Percentiles rank a stretch among this genome's conserved stretches.
phyloP scores from a whole-genome alignment of 2,888 invertebrate genomes.

The Monoplex corrugatus region DNA sequence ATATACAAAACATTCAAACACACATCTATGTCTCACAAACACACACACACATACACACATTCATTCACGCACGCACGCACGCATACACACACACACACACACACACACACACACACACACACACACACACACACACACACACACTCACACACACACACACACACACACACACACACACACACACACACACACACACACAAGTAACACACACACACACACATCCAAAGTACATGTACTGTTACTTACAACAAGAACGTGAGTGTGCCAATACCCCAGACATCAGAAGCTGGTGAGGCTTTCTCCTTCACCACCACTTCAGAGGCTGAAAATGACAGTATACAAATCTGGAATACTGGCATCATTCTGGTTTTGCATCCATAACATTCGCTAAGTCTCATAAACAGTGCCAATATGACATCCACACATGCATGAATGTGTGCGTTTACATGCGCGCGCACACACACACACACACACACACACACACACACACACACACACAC shows the following conservation, averaged over 20 bases:
- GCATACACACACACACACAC: background rate
- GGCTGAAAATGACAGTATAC: slow-evolving; percentile 83
- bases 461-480: slow-evolving; percentile 31
- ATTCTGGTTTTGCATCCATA: too few species aligned
- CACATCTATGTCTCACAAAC: background rate
- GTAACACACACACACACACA: background rate
- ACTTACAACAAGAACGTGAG: slow-evolving; percentile 91
- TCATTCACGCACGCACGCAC: background rate
- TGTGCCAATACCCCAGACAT: slow-evolving; percentile 97
- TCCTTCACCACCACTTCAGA: slow-evolving; percentile 95
- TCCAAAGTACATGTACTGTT: background rate
- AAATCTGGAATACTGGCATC: too few species aligned
- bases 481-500: slow-evolving; percentile 31
- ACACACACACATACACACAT: background rate
- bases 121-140: background rate
- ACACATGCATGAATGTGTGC: too few species aligned
- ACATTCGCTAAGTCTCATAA: too few species aligned
- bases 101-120: background rate
- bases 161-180: background rate
- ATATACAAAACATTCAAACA: too few species aligned
- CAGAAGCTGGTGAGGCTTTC: slow-evolving; percentile 86
- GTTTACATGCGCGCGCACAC: background rate
- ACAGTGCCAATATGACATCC: too few species aligned
- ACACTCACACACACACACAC: background rate
- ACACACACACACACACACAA: slow-evolving; percentile 14